These are phyloP conservation scores for Okamejei kenojei DNA, from an alignment of 2,797 vertebrate species.

Conservation along the genomic window DNA sequence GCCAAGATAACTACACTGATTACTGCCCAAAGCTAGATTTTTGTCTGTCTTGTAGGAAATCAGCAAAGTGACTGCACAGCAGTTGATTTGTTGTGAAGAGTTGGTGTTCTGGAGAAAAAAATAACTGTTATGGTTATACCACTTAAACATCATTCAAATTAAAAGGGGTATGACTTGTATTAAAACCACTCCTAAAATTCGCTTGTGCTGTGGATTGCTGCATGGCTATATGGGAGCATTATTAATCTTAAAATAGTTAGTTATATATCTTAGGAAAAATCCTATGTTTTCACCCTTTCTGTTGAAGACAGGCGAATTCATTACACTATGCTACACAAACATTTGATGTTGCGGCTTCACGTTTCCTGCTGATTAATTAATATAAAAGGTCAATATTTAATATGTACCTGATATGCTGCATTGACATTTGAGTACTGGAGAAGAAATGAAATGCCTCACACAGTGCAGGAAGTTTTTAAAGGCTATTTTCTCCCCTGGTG, in stretches of 20 bases:
- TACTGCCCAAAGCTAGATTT: not conserved
- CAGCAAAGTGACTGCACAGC: not conserved
- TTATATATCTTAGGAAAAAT: not conserved
- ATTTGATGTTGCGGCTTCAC: not conserved
- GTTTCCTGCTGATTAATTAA: not conserved
- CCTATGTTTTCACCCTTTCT: not conserved
- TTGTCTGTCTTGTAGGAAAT: not conserved
- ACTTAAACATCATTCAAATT: constrained; percentile 6
- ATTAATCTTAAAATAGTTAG: not conserved
- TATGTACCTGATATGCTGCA: not conserved
- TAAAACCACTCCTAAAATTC: not conserved
- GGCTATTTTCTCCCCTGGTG: not conserved
- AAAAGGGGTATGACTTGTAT: not conserved
- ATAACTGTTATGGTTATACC: not conserved
- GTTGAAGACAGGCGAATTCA: not conserved
- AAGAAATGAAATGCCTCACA: constrained; percentile 5
- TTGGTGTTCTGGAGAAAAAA: not conserved
- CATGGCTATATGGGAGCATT: not conserved
- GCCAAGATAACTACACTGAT: not conserved
- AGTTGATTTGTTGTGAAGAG: not conserved
- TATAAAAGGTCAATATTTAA: not conserved
- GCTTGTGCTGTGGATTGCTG: not conserved
- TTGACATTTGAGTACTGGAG: not conserved
- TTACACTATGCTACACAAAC: not conserved
- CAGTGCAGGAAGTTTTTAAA: not conserved